Percentiles rank a stretch among this genome's conserved stretches.
Evolutionary conservation across 1,140 invertebrate species (phyloP).

Genomic region (Lanistes nyassanus): DNA sequence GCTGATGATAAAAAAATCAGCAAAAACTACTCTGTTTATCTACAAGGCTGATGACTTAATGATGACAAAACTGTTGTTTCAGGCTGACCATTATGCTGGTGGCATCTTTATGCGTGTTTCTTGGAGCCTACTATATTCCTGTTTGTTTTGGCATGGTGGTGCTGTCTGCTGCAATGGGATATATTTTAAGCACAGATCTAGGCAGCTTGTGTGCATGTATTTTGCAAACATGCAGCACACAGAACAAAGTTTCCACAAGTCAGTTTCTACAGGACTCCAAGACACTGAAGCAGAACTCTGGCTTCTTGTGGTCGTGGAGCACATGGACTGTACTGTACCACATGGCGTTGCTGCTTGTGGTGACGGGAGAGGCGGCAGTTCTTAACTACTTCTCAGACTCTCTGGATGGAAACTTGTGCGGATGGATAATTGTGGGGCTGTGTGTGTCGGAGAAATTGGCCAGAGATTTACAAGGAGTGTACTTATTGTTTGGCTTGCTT

Average conservation of each 20-base stretch:
- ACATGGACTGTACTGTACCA: constrained; percentile 57
- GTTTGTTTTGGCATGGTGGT: constrained; percentile 48
- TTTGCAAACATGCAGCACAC: constrained; percentile 28
- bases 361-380: constrained; percentile 40
- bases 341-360: constrained; percentile 46
- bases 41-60: no score
- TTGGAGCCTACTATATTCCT: constrained; percentile 55
- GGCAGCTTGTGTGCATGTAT: constrained; percentile 51
- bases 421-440: constrained; percentile 54
- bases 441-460: constrained; percentile 58
- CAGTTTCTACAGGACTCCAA: constrained; percentile 24
- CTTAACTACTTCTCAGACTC: constrained; percentile 29
- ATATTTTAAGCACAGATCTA: constrained; percentile 61
- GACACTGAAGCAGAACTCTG: constrained; percentile 16
- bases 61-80: constrained; percentile 34
- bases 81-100: constrained; percentile 53
- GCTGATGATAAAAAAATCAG: no score
- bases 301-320: constrained; percentile 57
- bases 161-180: constrained; percentile 54
- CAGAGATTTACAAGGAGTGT: constrained; percentile 60
- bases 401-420: constrained; percentile 36
- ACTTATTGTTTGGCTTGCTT: constrained; percentile 58
- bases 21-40: no score
- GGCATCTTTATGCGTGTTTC: constrained; percentile 48
- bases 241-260: constrained; percentile 47